phyloP scores from a whole-genome alignment of 2,888 invertebrate genomes.

The Adelognathus sp. region DNA sequence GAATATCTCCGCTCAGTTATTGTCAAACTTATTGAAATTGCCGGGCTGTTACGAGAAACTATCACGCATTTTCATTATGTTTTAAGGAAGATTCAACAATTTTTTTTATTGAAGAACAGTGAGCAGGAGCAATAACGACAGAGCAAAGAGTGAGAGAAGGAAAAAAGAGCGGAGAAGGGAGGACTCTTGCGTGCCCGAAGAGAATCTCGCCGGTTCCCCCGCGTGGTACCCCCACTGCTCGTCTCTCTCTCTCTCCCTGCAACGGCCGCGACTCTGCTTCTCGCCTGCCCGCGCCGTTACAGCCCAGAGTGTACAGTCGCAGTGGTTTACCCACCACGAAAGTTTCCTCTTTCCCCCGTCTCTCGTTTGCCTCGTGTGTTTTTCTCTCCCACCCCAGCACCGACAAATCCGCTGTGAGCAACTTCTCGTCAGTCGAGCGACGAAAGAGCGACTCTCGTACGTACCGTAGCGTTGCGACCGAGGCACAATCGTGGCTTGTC shows the following conservation, averaged over 20 bases:
- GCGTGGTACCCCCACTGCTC: constrained; percentile 25
- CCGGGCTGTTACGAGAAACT: no score
- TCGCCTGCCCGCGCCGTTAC: constrained; percentile 28
- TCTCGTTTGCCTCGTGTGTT: constrained; percentile 55
- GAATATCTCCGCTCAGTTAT: no score
- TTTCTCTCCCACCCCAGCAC: no score
- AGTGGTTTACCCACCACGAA: constrained; percentile 43
- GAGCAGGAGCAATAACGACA: constrained; percentile 12
- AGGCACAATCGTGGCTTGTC: constrained; percentile 51
- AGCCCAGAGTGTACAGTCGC: no score
- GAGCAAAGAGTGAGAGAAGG: constrained; percentile 26
- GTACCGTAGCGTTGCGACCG: constrained; percentile 54
- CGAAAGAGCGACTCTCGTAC: constrained; percentile 68
- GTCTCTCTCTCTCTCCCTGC: no score
- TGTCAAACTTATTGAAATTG: no score
- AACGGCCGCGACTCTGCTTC: background rate
- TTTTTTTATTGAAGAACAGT: no score
- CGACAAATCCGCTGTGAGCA: constrained; percentile 65
- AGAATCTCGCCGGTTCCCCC: constrained; percentile 23
- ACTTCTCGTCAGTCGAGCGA: constrained; percentile 70
- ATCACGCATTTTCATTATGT: no score
- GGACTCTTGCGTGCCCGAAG: background rate
- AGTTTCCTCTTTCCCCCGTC: constrained; percentile 43
- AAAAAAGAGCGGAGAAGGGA: constrained; percentile 15
- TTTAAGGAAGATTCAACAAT: no score